A percentile compares a stretch with the other conserved stretches of the same genome.
These are phyloP conservation scores for Drosophila melanogaster DNA, from an alignment of 1,140 invertebrate genomes.

Conservation along the genomic window Release_6_plus_ISO1_MT NT_033779.5:3460001-3460500, in stretches of 20 bases:
- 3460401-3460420: conserved; percentile 69
- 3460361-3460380: conserved; percentile 10
- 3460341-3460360: conserved; percentile 38
- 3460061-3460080: conserved; percentile 82
- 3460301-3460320: conserved; percentile 6
- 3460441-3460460: conserved; percentile 89
- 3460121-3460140: conserved; percentile 64
- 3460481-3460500: conserved; percentile 89
- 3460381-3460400: conserved; percentile 5
- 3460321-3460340: conserved; percentile 28
- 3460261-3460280: conserved; percentile 70
- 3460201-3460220: conserved; percentile 79
- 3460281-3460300: neutral
- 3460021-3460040: conserved; percentile 77
- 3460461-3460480: conserved; percentile 89
- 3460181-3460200: conserved; percentile 76
- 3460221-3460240: conserved; percentile 84
- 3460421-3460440: conserved; percentile 86
- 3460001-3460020: conserved; percentile 79
- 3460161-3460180: conserved; percentile 76
- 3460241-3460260: conserved; percentile 80
- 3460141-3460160: conserved; percentile 81
- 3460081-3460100: neutral
- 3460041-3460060: conserved; percentile 77
- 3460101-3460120: too few species aligned